phyloP scores from a whole-genome alignment of 1,140 invertebrate genomes.

The Myzus persicae region DNA sequence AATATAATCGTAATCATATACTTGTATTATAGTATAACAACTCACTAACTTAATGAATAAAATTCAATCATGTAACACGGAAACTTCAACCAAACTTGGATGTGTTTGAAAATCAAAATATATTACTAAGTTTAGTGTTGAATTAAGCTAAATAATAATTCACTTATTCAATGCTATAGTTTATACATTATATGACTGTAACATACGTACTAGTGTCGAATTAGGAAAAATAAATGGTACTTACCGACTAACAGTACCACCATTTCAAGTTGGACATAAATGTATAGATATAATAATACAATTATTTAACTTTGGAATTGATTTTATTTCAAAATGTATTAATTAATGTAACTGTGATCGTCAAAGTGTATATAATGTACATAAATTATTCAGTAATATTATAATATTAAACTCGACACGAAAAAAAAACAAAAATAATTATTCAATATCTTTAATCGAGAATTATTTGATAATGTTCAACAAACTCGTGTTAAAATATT shows the following conservation, averaged over 20 bases:
- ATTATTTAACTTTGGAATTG: background rate
- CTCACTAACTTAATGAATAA: background rate
- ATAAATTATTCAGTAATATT: background rate
- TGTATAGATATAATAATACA: background rate
- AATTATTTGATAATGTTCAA: background rate
- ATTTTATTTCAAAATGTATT: background rate
- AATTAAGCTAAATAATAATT: background rate
- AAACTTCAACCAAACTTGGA: background rate
- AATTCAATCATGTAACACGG: background rate
- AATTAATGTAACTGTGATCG: background rate
- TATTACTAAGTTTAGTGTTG: background rate
- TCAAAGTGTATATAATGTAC: background rate
- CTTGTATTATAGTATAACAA: background rate
- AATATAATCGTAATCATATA: background rate
- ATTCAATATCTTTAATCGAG: background rate
- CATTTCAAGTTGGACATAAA: too few relatives aligned
- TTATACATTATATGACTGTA: background rate
- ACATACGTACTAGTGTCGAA: background rate
- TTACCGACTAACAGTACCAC: too few relatives aligned
- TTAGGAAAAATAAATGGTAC: background rate
- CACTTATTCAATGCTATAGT: background rate
- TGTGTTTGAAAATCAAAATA: slow-evolving; percentile 34
- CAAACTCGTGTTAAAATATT: background rate
- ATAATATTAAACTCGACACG: background rate
- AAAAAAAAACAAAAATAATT: background rate